Percentiles rank a stretch among this genome's conserved stretches.
These are phyloP conservation scores for Sminthopsis crassicaudata DNA, from an alignment of 2,113 vertebrate genomes.

Conservation along the genomic window DNA sequence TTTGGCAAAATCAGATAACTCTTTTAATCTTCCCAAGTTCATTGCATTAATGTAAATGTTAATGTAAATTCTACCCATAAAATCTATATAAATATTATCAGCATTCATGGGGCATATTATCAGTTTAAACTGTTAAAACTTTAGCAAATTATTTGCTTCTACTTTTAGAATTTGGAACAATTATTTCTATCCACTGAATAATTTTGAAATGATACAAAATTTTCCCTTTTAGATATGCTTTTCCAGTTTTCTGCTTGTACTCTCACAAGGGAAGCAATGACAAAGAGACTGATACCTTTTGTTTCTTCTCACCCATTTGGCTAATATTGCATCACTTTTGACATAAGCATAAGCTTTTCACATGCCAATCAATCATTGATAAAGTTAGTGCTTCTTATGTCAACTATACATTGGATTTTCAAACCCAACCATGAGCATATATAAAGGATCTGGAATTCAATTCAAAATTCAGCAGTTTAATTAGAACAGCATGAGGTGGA, in stretches of 20 bases:
- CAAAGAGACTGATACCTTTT: conserved; percentile 41
- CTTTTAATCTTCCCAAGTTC: conserved; percentile 46
- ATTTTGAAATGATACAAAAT: conserved; percentile 41
- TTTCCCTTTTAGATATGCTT: conserved; percentile 29
- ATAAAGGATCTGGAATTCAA: conserved; percentile 62
- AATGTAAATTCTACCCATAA: conserved; percentile 52
- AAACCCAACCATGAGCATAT: conserved; percentile 52
- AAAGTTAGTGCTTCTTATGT: conserved; percentile 33
- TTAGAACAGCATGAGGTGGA: conserved; percentile 22
- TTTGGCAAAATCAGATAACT: conserved; percentile 34
- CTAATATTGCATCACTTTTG: neutral
- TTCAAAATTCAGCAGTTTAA: conserved; percentile 52
- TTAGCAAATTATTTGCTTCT: conserved; percentile 41
- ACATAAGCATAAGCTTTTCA: neutral
- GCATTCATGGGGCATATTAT: neutral
- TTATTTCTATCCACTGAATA: conserved; percentile 57
- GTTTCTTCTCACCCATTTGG: neutral
- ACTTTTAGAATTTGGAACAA: conserved; percentile 43
- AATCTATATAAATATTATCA: conserved; percentile 56
- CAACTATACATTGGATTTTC: conserved; percentile 52
- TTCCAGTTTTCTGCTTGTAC: neutral
- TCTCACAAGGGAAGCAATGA: conserved; percentile 50
- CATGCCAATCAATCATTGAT: conserved; percentile 31
- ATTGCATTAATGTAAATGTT: conserved; percentile 28
- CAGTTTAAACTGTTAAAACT: conserved; percentile 48